Base-by-base conservation (phyloP, 2,888 invertebrate species). In the Tinea semifulvella region DNA sequence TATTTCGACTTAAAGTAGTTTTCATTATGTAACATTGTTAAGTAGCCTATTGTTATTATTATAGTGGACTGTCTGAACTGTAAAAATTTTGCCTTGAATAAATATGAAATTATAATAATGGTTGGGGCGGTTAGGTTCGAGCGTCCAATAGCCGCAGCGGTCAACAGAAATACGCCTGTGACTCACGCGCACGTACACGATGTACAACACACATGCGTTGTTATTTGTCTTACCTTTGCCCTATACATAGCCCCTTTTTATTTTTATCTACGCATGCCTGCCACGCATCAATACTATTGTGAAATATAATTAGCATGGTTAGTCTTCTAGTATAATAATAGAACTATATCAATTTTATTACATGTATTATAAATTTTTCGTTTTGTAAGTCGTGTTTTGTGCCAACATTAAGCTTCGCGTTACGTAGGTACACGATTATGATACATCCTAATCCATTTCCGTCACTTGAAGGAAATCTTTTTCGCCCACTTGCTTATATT, bases 101-200 rank as follows among this genome's bases (percentile, higher is more conserved):
- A 31, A 31, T 31, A 31, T 31, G 31, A 14, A n/a, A 13, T 31
- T 31, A 31, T 31, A 31, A 31, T 31, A 31, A 31, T 31, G 31
- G n/a, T 31, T 31, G 31, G 31, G 31, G 31, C 31, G 31, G n/a
- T 31, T n/a, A 27, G 31, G 7, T 11, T 31, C 3, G 6, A 31
- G 31, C 31, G 40, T n/a, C 40, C 40, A 40, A 40, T 18, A 20
- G 38, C 40, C 40, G 40, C 40, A 40, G 40, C 40, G 40, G 40
- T 40, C 40, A 40, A 40, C 40, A 57, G 25, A 76, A 79, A 80
- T 76, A 77, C 64, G 50, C 59, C 51, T 51, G 55, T 80, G 79
- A 80, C 61, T 77, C 79, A 79, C 52, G 19, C 54, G 56, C 35
- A 27, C 18, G 40, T 22, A 38, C 40, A 40, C 10, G 40, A 22